Evolutionary conservation across 1,140 invertebrate genomes (phyloP).

Genomic region (Rhyacophila brunnea): DNA sequence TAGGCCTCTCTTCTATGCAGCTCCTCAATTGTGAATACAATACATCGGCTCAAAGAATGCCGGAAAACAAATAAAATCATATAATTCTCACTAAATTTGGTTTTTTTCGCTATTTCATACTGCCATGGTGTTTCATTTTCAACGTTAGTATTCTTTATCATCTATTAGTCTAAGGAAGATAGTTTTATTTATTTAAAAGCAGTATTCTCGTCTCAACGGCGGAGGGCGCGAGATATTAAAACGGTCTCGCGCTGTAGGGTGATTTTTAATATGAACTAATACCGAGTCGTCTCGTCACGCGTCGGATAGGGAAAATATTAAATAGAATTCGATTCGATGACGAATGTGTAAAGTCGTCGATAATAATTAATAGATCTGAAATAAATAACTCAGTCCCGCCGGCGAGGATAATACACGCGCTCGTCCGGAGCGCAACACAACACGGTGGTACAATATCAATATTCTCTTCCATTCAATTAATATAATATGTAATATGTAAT

Average conservation of each 20-base stretch:
- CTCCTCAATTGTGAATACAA: slow-evolving; percentile 59
- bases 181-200: slow-evolving; percentile 34
- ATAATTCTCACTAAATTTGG: slow-evolving; percentile 32
- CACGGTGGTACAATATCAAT: slow-evolving; percentile 5
- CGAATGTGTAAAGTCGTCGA: slow-evolving; percentile 7
- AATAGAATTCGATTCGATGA: slow-evolving; percentile 22
- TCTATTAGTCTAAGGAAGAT: slow-evolving; percentile 37
- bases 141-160: slow-evolving; percentile 27
- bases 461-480: no score
- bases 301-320: slow-evolving; percentile 18
- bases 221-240: slow-evolving; percentile 40
- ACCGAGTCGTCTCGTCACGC: slow-evolving; percentile 3
- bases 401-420: no score
- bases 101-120: slow-evolving; percentile 25
- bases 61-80: slow-evolving; percentile 54
- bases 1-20: no score
- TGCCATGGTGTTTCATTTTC: slow-evolving; percentile 29
- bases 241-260: not conserved
- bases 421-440: no score
- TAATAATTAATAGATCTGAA: no score
- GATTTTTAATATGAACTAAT: slow-evolving; percentile 1
- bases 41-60: slow-evolving; percentile 54
- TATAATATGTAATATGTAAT: not conserved
- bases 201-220: slow-evolving; percentile 50
- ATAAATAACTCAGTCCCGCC: no score